Evolutionary conservation across 2,797 vertebrate genomes (phyloP), one percentile per base, ranked within the genome.

Genomic region (Hypotaenidia okinawae): DNA sequence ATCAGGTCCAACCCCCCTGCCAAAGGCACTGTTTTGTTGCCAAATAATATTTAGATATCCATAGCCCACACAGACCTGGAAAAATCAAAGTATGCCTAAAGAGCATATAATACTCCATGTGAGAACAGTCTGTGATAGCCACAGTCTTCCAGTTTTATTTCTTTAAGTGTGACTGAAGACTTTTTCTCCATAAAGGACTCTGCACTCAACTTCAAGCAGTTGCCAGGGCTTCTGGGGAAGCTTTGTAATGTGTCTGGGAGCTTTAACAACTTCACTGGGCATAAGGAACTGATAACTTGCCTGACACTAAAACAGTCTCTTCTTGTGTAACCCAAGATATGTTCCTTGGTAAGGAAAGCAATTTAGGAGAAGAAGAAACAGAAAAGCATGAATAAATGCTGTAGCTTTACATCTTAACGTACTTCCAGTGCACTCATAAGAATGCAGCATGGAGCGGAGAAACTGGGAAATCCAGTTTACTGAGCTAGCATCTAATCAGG

Each of bases 41-140:
- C 41, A 90, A 88, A 78, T 61, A 84, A 70, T 77, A 68, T 79
- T 37, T 16, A 30, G 57, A n/a, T 87, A 2, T n/a, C 49, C 86
- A 84, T 75, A 49, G 66, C 47, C 45, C 23, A 11, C 64, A 62
- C 13, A 79, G 52, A 80, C 43, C 84, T 63, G 35, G 41, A 66
- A 35, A 94, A 92, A 75, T 30, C 22, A 17, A 80, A 76, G 30
- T 28, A 17, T 78, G 28, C 33, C 8, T 78, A 33, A 69, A 57
- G 33, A 58, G 27, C 11, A 5, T 18, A 10, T 61, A 37, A n/a
- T 25, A 43, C 35, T 80, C 30, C 63, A 32, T 54, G 22, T 27
- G 67, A 13, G 33, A 52, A 12, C 33, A 54, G 27, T 57, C 79
- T 69, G 47, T 62, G 45, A 41, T 37, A 67, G 77, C 35, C 51